Base-by-base conservation (phyloP, 2,797 vertebrate species). In the Schizopygopsis malacanthus region DNA sequence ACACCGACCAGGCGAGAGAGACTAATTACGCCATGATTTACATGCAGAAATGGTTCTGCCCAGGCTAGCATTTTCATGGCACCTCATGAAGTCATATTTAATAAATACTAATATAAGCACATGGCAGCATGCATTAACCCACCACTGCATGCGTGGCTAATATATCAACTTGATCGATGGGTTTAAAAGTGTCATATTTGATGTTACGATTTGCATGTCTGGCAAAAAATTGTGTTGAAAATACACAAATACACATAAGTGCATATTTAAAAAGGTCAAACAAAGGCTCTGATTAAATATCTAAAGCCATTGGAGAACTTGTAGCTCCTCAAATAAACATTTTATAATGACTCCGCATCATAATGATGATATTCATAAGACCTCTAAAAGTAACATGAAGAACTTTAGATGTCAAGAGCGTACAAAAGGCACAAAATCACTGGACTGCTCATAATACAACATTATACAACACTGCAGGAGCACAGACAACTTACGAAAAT, bases 1-100 rank as follows among this genome's bases (percentile, higher is more conserved):
- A 69, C 22, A 15, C 39, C 28, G 39, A 59, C 80, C 28, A 65
- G 71, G 20, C 67, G 39, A 54, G 47, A 59, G 25, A 78, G 47
- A 50, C 78, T 86, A 81, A 84, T 56, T 90, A 54, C 50, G 12
- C 61, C 16, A 33, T 28, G 50, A 84, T 86, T 78, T 89, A 81
- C 65, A 84, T 79, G 39, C 39, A 15, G 47, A 54, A 43, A 82
- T 3, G 5, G 18, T 86, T 88, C 69, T 41, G 50, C 54, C 54
- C 67, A 79, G 39, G 69, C 9, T 59, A 59, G 83, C 83, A 79
- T 79, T 79, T 84, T 71, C 50, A 78, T 11, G 47, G n/a, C 83
- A 79, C 73, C 63, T 78, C 52, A 54, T 59, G 28, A 47, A 67
- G 25, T 39, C 52, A 63, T 80, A 83, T 86, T 86, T 65, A 86